Base-by-base conservation (phyloP, 1,140 invertebrate species). In the Drosophila watanabei region DNA sequence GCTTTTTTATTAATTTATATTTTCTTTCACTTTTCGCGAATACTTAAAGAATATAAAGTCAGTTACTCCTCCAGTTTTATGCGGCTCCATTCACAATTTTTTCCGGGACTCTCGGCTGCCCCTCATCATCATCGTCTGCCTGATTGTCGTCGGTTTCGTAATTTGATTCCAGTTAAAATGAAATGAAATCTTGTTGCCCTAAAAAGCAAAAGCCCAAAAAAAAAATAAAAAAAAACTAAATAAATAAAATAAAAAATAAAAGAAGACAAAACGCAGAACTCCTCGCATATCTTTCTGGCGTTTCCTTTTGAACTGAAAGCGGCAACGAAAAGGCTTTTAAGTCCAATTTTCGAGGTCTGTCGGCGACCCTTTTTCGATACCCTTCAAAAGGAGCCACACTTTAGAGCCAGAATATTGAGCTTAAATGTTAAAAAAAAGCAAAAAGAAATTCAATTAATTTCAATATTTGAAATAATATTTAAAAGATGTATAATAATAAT, bases 81-180 rank as follows among this genome's bases (percentile, higher is more conserved):
- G 14, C 32, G 46, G 57, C 32, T 72, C 32, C 70, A 60, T 73
- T 73, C 69, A 41, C 46, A 60, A 61, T 72, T 61, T 35, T 64
- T 69, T 33, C 33, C 45, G 35, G 62, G 63, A 70, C 72, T 60
- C 32, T 41, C 57, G 20, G 45, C 41, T 54, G 30, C 49, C 71
- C 45, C 45, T 75, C 54, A 62, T 77, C 43, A 79, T 78, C 57
- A 58, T 59, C 64, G 58, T 59, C 70, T 35, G 60, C 62, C 58
- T 75, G 49, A 39, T 80, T 62, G 54, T 84, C 70, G 76, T 87
- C 58, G 69, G 68, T 82, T 90, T 90, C 82, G 81, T 90, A 89
- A 89, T 90, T 89, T 89, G 86, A 89, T 90, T 89, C 85, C 85
- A 85, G 85, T 90, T 89, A 90, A 89, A 89, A 82, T 65, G 86